These are phyloP conservation scores for Drosophila ironensis DNA, from an alignment of 1,140 invertebrate species.

Conservation along the genomic window DNA sequence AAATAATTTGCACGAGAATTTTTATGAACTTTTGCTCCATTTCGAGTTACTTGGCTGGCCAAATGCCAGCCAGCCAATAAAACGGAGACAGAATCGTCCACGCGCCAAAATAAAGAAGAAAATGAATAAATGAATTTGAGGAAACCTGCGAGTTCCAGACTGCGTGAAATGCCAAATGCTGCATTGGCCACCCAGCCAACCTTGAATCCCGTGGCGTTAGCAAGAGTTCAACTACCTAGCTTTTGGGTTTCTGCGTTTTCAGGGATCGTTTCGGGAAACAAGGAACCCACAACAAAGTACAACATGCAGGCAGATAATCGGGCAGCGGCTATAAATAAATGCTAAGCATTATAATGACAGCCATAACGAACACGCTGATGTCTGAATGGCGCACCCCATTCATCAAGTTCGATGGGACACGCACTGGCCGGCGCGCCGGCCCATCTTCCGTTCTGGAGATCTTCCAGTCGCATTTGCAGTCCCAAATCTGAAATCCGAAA, in stretches of 20 bases:
- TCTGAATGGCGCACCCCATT: slow-evolving; percentile 74
- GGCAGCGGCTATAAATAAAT: slow-evolving; percentile 65
- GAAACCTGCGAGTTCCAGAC: slow-evolving; percentile 20
- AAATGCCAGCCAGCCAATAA: slow-evolving; percentile 41
- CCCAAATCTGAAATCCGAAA: neutral
- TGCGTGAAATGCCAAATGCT: slow-evolving; percentile 31
- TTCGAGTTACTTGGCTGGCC: slow-evolving; percentile 58
- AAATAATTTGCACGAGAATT: slow-evolving; percentile 33
- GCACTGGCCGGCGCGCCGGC: too few species aligned
- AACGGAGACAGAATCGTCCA: neutral
- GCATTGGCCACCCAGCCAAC: slow-evolving; percentile 31
- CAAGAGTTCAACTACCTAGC: slow-evolving; percentile 64
- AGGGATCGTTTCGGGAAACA: slow-evolving; percentile 16
- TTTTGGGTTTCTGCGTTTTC: slow-evolving; percentile 19
- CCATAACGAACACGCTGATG: slow-evolving; percentile 73
- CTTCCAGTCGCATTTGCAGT: neutral
- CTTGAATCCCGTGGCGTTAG: slow-evolving; percentile 46
- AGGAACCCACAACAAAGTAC: slow-evolving; percentile 12
- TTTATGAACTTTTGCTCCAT: slow-evolving; percentile 73
- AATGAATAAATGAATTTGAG: neutral
- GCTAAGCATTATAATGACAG: slow-evolving; percentile 73
- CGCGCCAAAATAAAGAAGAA: neutral
- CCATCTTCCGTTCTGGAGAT: slow-evolving; percentile 13
- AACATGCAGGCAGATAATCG: slow-evolving; percentile 33
- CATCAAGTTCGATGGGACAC: slow-evolving; percentile 67